phyloP scores from a whole-genome alignment of 2,113 vertebrate species.

The Astur gentilis region DNA sequence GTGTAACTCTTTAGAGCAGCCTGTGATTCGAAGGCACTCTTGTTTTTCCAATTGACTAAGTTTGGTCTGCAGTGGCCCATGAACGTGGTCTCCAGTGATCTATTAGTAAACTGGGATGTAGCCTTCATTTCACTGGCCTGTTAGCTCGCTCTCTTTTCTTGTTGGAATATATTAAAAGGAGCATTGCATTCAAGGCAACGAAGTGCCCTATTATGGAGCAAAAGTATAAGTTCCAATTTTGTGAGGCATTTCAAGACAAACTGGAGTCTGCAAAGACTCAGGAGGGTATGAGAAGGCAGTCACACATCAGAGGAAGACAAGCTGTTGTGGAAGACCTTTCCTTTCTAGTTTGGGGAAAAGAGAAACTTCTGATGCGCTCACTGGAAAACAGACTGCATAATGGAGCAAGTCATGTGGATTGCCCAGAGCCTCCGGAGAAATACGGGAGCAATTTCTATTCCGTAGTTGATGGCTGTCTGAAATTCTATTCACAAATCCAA shows the following conservation, averaged over 20 bases:
- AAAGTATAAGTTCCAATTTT: slow-evolving; percentile 78
- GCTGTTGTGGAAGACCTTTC: slow-evolving; percentile 82
- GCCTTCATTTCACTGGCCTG: slow-evolving; percentile 71
- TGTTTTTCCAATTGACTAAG: slow-evolving; percentile 68
- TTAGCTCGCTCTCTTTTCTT: slow-evolving; percentile 68
- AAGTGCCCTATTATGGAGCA: slow-evolving; percentile 74
- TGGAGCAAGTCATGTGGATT: slow-evolving; percentile 91
- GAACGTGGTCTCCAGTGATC: slow-evolving; percentile 79
- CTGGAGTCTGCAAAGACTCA: slow-evolving; percentile 73
- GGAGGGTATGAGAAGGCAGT: slow-evolving; percentile 79
- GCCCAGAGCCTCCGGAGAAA: slow-evolving; percentile 94
- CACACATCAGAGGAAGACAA: slow-evolving; percentile 84
- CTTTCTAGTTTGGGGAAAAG: slow-evolving; percentile 81
- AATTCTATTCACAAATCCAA: slow-evolving; percentile 99
- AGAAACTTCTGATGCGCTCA: slow-evolving; percentile 96
- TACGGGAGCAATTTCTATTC: slow-evolving; percentile 99
- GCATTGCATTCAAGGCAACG: slow-evolving; percentile 68
- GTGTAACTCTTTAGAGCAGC: slow-evolving; percentile 31
- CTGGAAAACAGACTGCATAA: slow-evolving; percentile 99
- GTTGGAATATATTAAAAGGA: slow-evolving; percentile 78
- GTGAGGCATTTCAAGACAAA: slow-evolving; percentile 81
- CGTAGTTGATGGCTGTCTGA: slow-evolving; percentile 92
- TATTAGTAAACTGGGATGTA: slow-evolving; percentile 83
- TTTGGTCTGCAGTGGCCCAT: slow-evolving; percentile 68
- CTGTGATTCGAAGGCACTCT: slow-evolving; percentile 51